Evolutionary conservation across 2,797 vertebrate species (phyloP).

Genomic region (Hephaestus fuliginosus): DNA sequence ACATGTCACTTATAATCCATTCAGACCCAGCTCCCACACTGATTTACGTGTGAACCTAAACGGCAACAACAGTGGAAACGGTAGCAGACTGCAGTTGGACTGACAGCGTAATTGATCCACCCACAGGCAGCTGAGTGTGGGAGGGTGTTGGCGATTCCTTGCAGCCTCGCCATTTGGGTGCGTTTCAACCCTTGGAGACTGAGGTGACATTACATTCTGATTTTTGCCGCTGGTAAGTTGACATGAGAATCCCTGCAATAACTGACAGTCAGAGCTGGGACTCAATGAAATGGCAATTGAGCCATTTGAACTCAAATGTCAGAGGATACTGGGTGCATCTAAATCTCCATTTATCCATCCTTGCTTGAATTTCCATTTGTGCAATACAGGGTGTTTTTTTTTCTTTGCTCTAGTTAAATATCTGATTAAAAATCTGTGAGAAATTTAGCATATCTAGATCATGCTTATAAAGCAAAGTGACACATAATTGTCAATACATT

Average conservation of each 20-base stretch:
- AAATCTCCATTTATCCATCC: slow-evolving; percentile 5
- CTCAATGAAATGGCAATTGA: slow-evolving; percentile 26
- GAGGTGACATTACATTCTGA: slow-evolving; percentile 62
- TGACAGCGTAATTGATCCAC: slow-evolving; percentile 53
- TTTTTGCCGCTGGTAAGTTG: slow-evolving; percentile 47
- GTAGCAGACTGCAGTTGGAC: slow-evolving; percentile 23
- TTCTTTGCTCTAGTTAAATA: no score
- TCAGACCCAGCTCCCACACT: slow-evolving; percentile 2
- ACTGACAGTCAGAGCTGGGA: slow-evolving; percentile 9
- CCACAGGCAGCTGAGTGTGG: slow-evolving; percentile 33
- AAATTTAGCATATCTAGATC: background rate
- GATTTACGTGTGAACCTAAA: slow-evolving; percentile 13
- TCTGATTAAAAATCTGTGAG: no score
- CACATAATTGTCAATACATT: background rate
- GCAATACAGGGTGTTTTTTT: no score
- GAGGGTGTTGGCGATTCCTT: slow-evolving; percentile 38
- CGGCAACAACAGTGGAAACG: slow-evolving; percentile 13
- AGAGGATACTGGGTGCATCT: slow-evolving; percentile 27
- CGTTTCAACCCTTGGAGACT: slow-evolving; percentile 47
- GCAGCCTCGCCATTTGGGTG: slow-evolving; percentile 29
- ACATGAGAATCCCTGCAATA: slow-evolving; percentile 29
- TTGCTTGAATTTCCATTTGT: background rate
- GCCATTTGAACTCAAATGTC: slow-evolving; percentile 55
- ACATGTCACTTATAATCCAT: background rate
- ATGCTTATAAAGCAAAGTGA: background rate